Evolutionary conservation across 1,140 invertebrate species (phyloP), one percentile per base, ranked within the genome.

Genomic region (Drosophila kanapiae): DNA sequence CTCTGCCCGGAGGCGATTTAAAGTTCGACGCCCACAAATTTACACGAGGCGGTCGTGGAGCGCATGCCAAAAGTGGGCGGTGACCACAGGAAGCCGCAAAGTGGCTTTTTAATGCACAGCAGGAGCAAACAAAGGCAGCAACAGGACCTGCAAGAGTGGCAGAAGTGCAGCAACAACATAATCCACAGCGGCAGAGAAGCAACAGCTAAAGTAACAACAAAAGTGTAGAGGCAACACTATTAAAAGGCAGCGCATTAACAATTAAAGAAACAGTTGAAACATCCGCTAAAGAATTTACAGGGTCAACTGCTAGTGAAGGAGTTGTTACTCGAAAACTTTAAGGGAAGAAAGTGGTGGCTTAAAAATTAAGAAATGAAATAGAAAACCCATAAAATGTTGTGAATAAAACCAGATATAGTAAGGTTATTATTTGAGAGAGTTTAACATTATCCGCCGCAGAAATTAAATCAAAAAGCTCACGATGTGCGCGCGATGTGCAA

Each of bases 91-190:
- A 87, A 87, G 84, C 85, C 80, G 80, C 84, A 87, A 87, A 87
- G 84, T 87, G 84, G 84, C 84, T 88, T 87, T 87, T 87, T 88
- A 87, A 87, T 87, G 84, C 84, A 88, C 84, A 87, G 75, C 83
- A 88, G 80, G 78, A 62, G 81, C 64, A 37, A 78, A 62, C 53
- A 68, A 31, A 23, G 45, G 35, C 29, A 62, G 27, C 38, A 77
- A 31, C 56, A 69, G 38, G 60, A 62, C 14, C 33, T 14, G 48
- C 38, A 56, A 27, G 35, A 59, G 45, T 58, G 62, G 13, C 47
- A 64, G 23, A 23, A 10, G 23, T 49, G 45, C 43, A 65, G 33
- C 53, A 59, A 37, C 42, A 59, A 59, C 35, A 47, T 29, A 40
- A 64, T 42, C 62, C 59, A 63, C 61, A 67, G 53, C 11, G 42